Evolutionary conservation across 1,140 invertebrate genomes (phyloP).

Genomic region (Cheumatopsyche charites): DNA sequence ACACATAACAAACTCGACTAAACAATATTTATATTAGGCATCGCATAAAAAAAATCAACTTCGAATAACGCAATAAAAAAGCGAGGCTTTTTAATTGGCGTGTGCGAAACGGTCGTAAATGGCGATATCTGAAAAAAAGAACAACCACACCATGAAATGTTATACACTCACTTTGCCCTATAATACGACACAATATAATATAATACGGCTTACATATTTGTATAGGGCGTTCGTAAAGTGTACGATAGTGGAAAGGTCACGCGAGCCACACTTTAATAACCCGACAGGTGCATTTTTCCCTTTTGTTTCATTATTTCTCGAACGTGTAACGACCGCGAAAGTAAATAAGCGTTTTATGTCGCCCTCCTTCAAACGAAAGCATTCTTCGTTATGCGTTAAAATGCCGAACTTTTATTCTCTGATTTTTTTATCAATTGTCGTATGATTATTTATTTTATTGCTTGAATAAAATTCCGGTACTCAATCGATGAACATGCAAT

Average conservation of each 20-base stretch:
- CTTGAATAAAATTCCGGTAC: too few species aligned
- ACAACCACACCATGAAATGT: constrained; percentile 8
- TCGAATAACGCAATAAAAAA: neutral
- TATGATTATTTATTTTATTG: too few species aligned
- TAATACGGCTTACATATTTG: neutral
- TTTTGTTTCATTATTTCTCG: neutral
- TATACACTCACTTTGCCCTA: neutral
- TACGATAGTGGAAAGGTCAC: constrained; percentile 8
- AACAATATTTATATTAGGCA: too few species aligned
- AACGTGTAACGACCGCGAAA: constrained; percentile 6
- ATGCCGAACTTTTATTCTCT: too few species aligned
- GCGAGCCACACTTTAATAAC: constrained; percentile 26
- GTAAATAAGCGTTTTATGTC: constrained; percentile 11
- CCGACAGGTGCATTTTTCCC: constrained; percentile 20
- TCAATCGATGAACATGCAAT: too few species aligned
- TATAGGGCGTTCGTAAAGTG: too few species aligned
- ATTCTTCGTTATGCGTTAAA: too few species aligned
- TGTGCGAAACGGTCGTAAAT: constrained; percentile 15
- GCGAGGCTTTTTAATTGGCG: constrained; percentile 14
- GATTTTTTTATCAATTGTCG: too few species aligned
- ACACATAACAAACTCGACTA: too few species aligned
- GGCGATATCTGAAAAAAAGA: constrained; percentile 20
- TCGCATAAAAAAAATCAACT: too few species aligned
- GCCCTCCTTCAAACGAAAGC: neutral
- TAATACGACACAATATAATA: neutral